Evolutionary conservation across 2,113 vertebrate species (phyloP), one percentile per base, ranked within the genome.

Genomic region (Cyphomyrus discorhynchus): DNA sequence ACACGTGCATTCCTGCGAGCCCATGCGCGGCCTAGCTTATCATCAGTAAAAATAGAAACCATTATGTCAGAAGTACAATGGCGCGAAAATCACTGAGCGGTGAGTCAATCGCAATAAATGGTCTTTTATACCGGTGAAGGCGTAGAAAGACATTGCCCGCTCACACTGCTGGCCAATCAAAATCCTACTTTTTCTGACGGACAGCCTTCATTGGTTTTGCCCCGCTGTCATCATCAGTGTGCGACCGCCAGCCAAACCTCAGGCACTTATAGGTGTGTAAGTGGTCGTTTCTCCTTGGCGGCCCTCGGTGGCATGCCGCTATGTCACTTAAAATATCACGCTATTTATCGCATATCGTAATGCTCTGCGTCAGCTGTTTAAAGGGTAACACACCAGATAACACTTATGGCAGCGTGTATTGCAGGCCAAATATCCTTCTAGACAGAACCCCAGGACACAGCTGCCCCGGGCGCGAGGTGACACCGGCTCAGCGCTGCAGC

Each of bases 41-140:
- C 50, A 27, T 52, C 85, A 17, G n/a, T 87, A 87, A 87, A 87
- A 87, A 87, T 87, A 87, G 50, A 52, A 87, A 87, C 85, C 45
- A 84, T 84, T 46, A 84, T 47, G n/a, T 46, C 10, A 46, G 42
- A 84, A 56, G 21, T 87, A 87, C 85, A 53, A 86, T 31, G 50
- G 10, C 21, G 50, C 15, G 27, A 86, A 86, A 86, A 52, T 86
- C 85, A 53, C n/a, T 5, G 85, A 86, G 85, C 21, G 35, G 11
- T 86, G 85, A 86, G 3, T 86, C 84, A 53, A 47, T 53, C 15
- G 15, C n/a, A 21, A 56, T 56, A 53, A 56, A 39, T 31, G 27
- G 5, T 56, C 50, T 87, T 53, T 87, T 87, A 35, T 56, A 27
- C 27, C 47, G 6, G 85, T 31, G 85, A 19, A 87, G 85, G 50